Base-by-base conservation (phyloP, 2,797 vertebrate genomes). In the Jordanella pulchra region DNA sequence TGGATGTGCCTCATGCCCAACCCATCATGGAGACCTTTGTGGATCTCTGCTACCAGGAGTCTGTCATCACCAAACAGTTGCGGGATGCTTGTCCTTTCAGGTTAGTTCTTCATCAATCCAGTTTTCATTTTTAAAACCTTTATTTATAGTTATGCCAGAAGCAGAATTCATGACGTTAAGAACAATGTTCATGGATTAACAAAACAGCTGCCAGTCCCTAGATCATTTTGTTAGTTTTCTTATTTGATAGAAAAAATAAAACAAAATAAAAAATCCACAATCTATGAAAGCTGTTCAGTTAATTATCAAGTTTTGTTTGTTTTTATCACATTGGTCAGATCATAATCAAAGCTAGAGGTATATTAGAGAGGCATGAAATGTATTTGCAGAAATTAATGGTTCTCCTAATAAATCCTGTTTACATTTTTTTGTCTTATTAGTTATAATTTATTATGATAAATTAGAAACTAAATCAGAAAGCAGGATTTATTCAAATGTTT, bases 1-100 rank as follows among this genome's bases (percentile, higher is more conserved):
- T 97, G 7, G 96, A 97, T 10, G 96, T 94, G 9, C 96, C 96
- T 1, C 94, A 93, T 64, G 95, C 96, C 2, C 95, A 96, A 71
- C 89, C 90, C 0, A 94, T 96, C 67, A 94, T 97, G 92, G 96
- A 96, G 92, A 89, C 82, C 14, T 95, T 97, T 83, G 94, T 97
- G 86, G 96, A 97, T 72, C 93, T 95, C 1, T 97, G 96, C 87
- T 95, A 91, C 72, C 89, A 95, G 83, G 94, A 95, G 55, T 89
- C 94, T 0, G 89, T 96, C 72, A 96, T 97, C 85, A 96, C 95
- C 83, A 95, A 95, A 84, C 95, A 95, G 71, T 94, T 97, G 76
- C 90, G 94, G 28, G 96, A 97, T 12, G 85, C 93, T 58, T 97
- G 95, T 86, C 96, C 96, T 1, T 90, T 92, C 65, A 95, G 96